These are phyloP conservation scores for Lepidurus packardi DNA, from an alignment of 1,140 invertebrate species.

Conservation along the genomic window DNA sequence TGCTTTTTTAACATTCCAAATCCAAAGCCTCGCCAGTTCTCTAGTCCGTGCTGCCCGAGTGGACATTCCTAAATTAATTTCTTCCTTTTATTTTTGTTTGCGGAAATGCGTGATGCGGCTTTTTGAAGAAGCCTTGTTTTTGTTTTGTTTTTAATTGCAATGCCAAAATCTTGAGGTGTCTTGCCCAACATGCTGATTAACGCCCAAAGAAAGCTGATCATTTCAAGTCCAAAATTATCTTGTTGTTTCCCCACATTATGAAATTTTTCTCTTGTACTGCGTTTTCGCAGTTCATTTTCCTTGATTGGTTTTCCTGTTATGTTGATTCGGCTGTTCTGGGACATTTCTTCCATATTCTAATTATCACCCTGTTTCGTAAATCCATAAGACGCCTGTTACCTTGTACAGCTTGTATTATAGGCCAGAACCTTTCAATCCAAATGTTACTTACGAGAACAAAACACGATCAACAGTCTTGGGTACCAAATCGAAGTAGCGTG, in stretches of 20 bases:
- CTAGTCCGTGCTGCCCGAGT: slow-evolving; percentile 8
- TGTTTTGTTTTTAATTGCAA: neutral
- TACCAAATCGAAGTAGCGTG: neutral
- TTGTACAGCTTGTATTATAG: slow-evolving; percentile 26
- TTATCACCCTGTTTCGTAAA: neutral
- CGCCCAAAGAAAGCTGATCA: neutral
- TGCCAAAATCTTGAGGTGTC: neutral
- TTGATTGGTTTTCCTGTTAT: neutral
- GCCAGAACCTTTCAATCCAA: slow-evolving; percentile 9
- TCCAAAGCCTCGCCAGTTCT: slow-evolving; percentile 9
- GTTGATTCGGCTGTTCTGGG: neutral
- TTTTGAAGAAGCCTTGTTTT: neutral
- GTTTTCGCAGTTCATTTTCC: no score
- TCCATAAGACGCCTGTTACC: slow-evolving; percentile 8
- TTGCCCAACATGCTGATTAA: neutral
- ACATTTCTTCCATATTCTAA: neutral
- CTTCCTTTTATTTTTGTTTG: neutral
- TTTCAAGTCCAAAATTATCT: neutral
- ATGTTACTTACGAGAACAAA: neutral
- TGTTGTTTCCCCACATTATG: no score
- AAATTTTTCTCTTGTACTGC: no score
- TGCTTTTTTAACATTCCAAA: neutral
- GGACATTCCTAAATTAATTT: neutral
- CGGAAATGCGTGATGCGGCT: neutral
- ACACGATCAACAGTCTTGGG: neutral